These are phyloP conservation scores for Medauroidea extradentata DNA, from an alignment of 1,140 invertebrate genomes.

Conservation along the genomic window DNA sequence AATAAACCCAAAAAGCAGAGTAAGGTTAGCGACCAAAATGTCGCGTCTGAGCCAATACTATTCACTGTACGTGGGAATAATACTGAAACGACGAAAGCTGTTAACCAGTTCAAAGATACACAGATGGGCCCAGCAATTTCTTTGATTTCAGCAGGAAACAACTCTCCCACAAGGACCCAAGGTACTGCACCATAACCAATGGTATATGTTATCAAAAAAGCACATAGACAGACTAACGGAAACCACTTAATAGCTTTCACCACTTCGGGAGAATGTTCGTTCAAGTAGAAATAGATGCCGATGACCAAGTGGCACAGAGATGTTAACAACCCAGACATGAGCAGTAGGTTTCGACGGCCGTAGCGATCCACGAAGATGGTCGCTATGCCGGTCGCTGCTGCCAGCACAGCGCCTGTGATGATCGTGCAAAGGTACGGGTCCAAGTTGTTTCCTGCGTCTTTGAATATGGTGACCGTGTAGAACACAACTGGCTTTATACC, in stretches of 20 bases:
- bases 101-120: slow-evolving; percentile 46
- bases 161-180: slow-evolving; percentile 63
- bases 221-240: too few relatives aligned
- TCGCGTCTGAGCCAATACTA: too few relatives aligned
- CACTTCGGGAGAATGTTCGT: slow-evolving; percentile 38
- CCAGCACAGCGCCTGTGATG: slow-evolving; percentile 56
- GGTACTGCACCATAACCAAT: slow-evolving; percentile 69
- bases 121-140: slow-evolving; percentile 49
- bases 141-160: slow-evolving; percentile 60
- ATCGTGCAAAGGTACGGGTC: slow-evolving; percentile 56
- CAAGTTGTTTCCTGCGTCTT: slow-evolving; percentile 51
- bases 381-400: slow-evolving; percentile 49
- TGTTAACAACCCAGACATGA: too few relatives aligned
- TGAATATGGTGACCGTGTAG: slow-evolving; percentile 62
- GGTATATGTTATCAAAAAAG: slow-evolving; percentile 47
- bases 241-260: too few relatives aligned
- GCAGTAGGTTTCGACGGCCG: slow-evolving; percentile 23
- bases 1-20: too few relatives aligned
- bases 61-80: too few relatives aligned
- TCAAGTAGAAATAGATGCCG: slow-evolving; percentile 32
- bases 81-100: too few relatives aligned
- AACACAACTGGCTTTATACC: slow-evolving; percentile 66
- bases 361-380: slow-evolving; percentile 10
- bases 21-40: too few relatives aligned
- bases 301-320: slow-evolving; percentile 9